Base-by-base conservation (phyloP, 1,140 invertebrate genomes). In the Drosophila miranda region DNA sequence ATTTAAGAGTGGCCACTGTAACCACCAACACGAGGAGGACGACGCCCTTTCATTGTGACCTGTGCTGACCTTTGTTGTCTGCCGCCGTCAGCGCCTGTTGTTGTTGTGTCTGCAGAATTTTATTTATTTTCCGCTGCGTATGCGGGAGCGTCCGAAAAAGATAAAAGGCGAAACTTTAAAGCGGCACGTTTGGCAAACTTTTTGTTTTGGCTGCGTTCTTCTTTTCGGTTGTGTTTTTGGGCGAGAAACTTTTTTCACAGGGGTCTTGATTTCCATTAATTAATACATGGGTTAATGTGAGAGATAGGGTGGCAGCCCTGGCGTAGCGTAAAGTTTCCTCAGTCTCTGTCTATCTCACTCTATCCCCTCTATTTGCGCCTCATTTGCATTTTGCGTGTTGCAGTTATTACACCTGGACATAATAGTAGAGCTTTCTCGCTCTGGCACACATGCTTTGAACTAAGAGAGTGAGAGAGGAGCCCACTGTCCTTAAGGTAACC, bases 1-100 rank as follows among this genome's bases (percentile, higher is more conserved):
- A 34, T 34, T 11, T 3, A 3, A 3, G 49, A 51, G 49, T 6
- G 49, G 49, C 14, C 9, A 38, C 38, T 72, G 69, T 62, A 57
- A 49, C 48, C 57, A 68, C 43, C 58, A 73, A 34, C 30, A 34
- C 30, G 30, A 55, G 78, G 84, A 82, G 89, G 88, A 88, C 89
- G 88, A 90, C 89, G 89, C 89, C 89, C 89, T 90, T 90, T 90
- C 74, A 87, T 83, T 89, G 78, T 90, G 89, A 90, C 89, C 89
- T 90, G 88, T 53, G 71, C 86, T 90, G 89, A 90, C 89, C 89
- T 90, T 90, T 90, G 79, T 88, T 89, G 79, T 89, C 83, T 88
- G 83, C 82, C 82, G 82, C 73, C 79, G 69, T 16, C 50, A 3
- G 30, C 13, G 30, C 49, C 43, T 68, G 62, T 50, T 78, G 78